A percentile compares a stretch with the other conserved stretches of the same genome.
Evolutionary conservation across 2,888 invertebrate species (phyloP).

Genomic region (Parelbella ahira): DNA sequence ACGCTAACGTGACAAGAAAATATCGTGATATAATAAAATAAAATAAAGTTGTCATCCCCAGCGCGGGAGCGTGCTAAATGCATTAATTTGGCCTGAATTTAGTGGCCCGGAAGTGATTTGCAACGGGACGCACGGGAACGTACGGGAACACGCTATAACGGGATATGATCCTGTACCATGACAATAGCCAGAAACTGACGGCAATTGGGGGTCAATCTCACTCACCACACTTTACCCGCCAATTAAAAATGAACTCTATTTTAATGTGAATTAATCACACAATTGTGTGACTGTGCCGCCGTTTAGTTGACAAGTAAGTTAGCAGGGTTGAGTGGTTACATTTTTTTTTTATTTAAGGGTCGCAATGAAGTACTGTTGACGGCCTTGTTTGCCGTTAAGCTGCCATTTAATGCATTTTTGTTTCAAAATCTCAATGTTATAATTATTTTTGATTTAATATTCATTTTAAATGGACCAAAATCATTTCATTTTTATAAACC

Average conservation of each 20-base stretch:
- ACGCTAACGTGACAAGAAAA: constrained; percentile 74
- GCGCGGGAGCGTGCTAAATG: constrained; percentile 78
- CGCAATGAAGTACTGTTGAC: constrained; percentile 31
- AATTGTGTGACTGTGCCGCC: constrained; percentile 34
- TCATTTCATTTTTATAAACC: too few species aligned
- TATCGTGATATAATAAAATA: constrained; percentile 76
- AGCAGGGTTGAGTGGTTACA: constrained; percentile 53
- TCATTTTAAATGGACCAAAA: too few species aligned
- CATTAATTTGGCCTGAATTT: constrained; percentile 80
- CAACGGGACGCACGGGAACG: constrained; percentile 63
- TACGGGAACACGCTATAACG: constrained; percentile 35
- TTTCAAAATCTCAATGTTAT: neutral
- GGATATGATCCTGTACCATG: constrained; percentile 63
- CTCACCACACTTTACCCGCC: constrained; percentile 43
- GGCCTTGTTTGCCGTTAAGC: constrained; percentile 39
- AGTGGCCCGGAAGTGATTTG: constrained; percentile 81
- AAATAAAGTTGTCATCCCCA: constrained; percentile 80
- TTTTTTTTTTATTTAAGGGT: constrained; percentile 58
- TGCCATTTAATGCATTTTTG: constrained; percentile 35
- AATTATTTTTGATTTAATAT: too few species aligned
- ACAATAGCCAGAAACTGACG: constrained; percentile 39
- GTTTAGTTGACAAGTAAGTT: constrained; percentile 40
- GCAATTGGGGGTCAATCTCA: constrained; percentile 48
- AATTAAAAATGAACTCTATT: constrained; percentile 52
- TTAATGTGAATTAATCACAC: constrained; percentile 34